Evolutionary conservation across 2,797 vertebrate genomes (phyloP).

Genomic region (Bradypus variegatus): DNA sequence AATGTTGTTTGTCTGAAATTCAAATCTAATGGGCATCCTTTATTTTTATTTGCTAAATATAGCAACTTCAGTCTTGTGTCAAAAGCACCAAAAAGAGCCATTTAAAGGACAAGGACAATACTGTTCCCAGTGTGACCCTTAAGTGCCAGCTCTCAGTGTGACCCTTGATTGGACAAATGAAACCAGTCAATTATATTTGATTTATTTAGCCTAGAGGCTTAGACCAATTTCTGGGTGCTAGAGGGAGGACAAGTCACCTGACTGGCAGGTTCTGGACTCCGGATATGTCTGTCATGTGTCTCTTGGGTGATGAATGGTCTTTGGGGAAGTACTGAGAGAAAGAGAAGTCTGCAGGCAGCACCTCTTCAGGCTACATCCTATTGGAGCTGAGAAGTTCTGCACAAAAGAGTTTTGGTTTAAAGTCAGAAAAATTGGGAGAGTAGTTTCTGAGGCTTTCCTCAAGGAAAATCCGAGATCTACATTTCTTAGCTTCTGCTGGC

Average conservation of each 20-base stretch:
- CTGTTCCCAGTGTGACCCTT: background rate
- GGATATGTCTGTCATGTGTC: background rate
- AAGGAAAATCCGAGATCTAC: background rate
- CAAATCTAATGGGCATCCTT: background rate
- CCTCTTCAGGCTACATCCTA: background rate
- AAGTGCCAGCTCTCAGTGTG: background rate
- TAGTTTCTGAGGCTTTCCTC: background rate
- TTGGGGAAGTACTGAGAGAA: background rate
- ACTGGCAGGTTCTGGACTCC: background rate
- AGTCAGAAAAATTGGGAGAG: background rate
- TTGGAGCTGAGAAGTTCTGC: background rate
- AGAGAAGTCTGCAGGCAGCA: background rate
- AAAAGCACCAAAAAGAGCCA: background rate
- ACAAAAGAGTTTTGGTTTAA: background rate
- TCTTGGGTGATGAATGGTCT: background rate
- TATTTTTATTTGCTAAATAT: conserved; percentile 10
- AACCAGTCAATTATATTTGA: background rate
- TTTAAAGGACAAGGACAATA: background rate
- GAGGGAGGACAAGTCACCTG: background rate
- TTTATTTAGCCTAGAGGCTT: background rate
- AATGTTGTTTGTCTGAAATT: conserved; percentile 21
- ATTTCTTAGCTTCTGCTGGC: background rate
- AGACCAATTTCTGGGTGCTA: background rate
- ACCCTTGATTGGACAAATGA: background rate
- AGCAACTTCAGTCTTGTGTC: background rate